Percentiles rank a stretch among this genome's conserved stretches.
These are phyloP conservation scores for Umimayanthus chanpuru DNA, from an alignment of 92 coral and sea anemone genomes.

Conservation along the genomic window DNA sequence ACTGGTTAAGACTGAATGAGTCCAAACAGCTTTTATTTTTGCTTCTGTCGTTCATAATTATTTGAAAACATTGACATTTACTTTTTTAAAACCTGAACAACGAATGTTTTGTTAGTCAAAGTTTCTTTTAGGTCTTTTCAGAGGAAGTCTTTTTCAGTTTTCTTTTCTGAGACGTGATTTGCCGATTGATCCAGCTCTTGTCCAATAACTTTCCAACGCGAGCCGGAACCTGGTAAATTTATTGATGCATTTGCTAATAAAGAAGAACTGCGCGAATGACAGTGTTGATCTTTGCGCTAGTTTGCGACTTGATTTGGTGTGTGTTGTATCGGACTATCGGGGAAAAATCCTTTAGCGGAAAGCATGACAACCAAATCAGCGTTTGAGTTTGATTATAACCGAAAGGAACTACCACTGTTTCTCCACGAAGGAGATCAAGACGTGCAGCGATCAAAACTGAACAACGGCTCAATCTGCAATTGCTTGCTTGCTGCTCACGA, in stretches of 20 bases:
- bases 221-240: conserved; percentile 18
- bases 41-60: neutral
- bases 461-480: neutral
- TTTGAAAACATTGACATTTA: neutral
- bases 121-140: neutral
- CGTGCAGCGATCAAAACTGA: neutral
- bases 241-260: neutral
- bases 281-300: neutral
- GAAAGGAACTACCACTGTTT: neutral
- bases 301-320: neutral
- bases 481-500: neutral
- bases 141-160: too few relatives aligned
- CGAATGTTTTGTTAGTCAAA: neutral
- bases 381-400: neutral
- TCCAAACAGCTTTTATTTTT: neutral
- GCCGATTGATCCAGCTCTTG: neutral
- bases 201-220: neutral
- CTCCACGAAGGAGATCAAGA: too few relatives aligned
- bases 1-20: conserved; percentile 1
- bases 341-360: neutral
- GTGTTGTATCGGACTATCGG: neutral
- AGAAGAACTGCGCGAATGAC: neutral
- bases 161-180: neutral
- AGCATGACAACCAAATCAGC: neutral
- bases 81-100: neutral